Conservation (phyloP, 1,140 invertebrate genomes). For the Bombus terrestris region DNA sequence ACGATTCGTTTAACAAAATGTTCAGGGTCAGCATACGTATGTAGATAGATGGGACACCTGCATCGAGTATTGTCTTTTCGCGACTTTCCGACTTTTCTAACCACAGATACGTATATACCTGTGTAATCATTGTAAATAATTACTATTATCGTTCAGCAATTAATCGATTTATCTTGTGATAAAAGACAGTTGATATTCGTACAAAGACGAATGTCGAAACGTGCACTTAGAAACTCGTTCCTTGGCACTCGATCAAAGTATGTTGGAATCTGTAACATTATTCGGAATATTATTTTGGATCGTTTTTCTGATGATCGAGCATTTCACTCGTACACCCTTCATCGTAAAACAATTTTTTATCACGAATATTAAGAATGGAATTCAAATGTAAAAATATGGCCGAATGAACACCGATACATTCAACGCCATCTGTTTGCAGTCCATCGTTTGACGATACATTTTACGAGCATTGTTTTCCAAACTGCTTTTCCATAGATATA, state of each 20-base stretch:
- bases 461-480: background rate
- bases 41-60: constrained; percentile 10
- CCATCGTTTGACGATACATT: background rate
- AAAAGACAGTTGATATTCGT: too few relatives aligned
- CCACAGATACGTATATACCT: background rate
- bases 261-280: background rate
- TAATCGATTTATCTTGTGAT: background rate
- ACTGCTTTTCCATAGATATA: too few relatives aligned
- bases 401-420: too few relatives aligned
- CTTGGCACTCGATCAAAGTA: background rate
- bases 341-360: background rate
- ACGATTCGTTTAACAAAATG: constrained; percentile 25
- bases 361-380: background rate
- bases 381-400: constrained; percentile 12
- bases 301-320: background rate
- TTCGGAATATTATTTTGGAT: background rate
- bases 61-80: constrained; percentile 3
- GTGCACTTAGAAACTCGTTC: too few relatives aligned
- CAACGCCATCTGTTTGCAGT: constrained; percentile 29
- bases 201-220: background rate
- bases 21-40: constrained; percentile 23
- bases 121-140: constrained; percentile 16
- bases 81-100: background rate
- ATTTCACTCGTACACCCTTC: background rate
- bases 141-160: background rate